Evolutionary conservation across 2,797 vertebrate species (phyloP), one percentile per base, ranked within the genome.

Genomic region (Mastacembelus armatus): DNA sequence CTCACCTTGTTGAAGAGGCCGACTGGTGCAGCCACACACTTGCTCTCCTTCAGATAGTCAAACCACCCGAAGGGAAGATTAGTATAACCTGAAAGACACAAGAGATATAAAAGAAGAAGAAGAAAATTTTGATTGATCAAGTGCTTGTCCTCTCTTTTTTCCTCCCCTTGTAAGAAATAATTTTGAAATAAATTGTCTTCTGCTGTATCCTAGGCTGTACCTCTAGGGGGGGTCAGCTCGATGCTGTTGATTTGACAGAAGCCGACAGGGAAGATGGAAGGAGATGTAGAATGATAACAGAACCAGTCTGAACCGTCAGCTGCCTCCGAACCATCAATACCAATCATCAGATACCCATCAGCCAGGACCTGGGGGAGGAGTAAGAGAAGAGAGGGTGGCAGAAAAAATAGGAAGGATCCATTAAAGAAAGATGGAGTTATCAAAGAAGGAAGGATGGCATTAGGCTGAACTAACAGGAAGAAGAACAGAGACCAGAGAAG

Each of bases 231-330:
- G 68, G 96, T 96, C 85, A 97, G 92, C 87, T 96, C 95, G 78
- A 97, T 97, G 89, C 86, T 91, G 90, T 97, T 97, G 94, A 97
- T 97, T 94, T 96, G 96, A 92, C 96, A 97, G 93, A 97, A 97
- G 80, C 96, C 96, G 55, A 95, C 95, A 58, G 96, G 96, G 90
- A 96, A 97, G 91, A 97, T 94, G 85, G 96, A 97, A 83, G 96
- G 96, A 40, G 96, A 96, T 65, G 93, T 94, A 85, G 94, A 94
- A 91, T 97, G 96, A 60, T 96, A 96, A 85, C 96, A 97, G 93
- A 97, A 97, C 96, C 96, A 97, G 90, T 97, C 96, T n/a, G 96
- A 97, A 5, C 96, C 96, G 51, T 97, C 96, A 26, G 95, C 95
- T 49, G 96, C 96, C 92, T 97, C 96, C 7, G 96, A 97, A 62